Evolutionary conservation across 2,113 vertebrate species (phyloP).

Genomic region (Colossoma macropomum): DNA sequence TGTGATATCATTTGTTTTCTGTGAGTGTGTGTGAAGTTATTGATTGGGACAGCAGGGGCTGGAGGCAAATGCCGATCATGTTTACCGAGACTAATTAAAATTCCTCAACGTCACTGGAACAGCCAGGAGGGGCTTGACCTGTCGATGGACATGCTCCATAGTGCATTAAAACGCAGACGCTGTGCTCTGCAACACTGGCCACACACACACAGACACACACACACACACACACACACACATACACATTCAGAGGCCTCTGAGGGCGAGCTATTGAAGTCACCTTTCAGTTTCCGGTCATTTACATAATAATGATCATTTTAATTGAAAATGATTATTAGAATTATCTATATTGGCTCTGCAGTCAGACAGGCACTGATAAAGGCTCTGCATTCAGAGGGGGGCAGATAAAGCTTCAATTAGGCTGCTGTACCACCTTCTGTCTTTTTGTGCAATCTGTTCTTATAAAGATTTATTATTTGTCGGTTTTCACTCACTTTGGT

Average conservation of each 20-base stretch:
- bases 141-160: slow-evolving; percentile 37
- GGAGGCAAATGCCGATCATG: slow-evolving; percentile 69
- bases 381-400: not conserved
- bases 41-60: slow-evolving; percentile 68
- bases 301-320: slow-evolving; percentile 54
- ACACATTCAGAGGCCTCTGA: not conserved
- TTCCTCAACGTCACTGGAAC: slow-evolving; percentile 59
- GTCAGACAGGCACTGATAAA: slow-evolving; percentile 31
- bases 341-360: slow-evolving; percentile 56
- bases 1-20: slow-evolving; percentile 68
- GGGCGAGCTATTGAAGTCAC: not conserved
- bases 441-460: not conserved
- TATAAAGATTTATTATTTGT: not conserved
- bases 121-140: slow-evolving; percentile 55
- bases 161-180: slow-evolving; percentile 25
- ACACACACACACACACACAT: slow-evolving; percentile 13
- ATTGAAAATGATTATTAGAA: slow-evolving; percentile 67
- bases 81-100: slow-evolving; percentile 77
- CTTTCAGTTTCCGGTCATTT: not conserved
- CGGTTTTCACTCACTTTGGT: not conserved
- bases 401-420: not conserved
- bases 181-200: not conserved
- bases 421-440: no score
- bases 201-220: slow-evolving; percentile 9
- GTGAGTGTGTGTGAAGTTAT: slow-evolving; percentile 61